These are phyloP conservation scores for Tricholauxania praeusta DNA, from an alignment of 2,888 invertebrate species.

Conservation along the genomic window DNA sequence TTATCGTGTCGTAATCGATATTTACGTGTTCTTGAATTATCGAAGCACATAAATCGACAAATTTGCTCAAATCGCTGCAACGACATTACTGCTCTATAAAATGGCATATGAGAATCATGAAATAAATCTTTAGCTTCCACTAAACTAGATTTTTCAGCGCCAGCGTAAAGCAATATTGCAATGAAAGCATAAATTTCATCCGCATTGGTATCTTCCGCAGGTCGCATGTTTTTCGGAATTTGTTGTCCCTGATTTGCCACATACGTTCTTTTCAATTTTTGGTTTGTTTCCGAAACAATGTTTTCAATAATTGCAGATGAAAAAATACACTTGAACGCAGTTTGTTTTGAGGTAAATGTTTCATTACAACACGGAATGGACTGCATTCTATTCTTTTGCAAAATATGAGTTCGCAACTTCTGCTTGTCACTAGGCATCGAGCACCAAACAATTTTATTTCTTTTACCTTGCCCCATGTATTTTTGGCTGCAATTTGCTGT, in stretches of 20 bases:
- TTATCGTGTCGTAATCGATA: conserved; percentile 37
- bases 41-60: conserved; percentile 34
- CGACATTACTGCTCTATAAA: conserved; percentile 37
- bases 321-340: neutral
- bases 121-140: conserved; percentile 31
- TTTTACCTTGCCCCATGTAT: neutral
- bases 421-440: neutral
- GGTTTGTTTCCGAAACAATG: conserved; percentile 25
- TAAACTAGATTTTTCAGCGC: conserved; percentile 36
- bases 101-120: conserved; percentile 28
- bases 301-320: neutral
- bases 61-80: conserved; percentile 36
- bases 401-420: neutral
- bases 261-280: conserved; percentile 24
- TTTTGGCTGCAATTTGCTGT: neutral
- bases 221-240: conserved; percentile 30
- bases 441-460: neutral
- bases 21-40: conserved; percentile 38
- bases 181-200: conserved; percentile 37
- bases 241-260: conserved; percentile 24
- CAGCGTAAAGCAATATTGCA: conserved; percentile 24
- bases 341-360: neutral
- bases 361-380: neutral
- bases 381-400: neutral
- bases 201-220: conserved; percentile 29